Evolutionary conservation across 1,140 invertebrate species (phyloP).

Genomic region (Asbolus verrucosus): DNA sequence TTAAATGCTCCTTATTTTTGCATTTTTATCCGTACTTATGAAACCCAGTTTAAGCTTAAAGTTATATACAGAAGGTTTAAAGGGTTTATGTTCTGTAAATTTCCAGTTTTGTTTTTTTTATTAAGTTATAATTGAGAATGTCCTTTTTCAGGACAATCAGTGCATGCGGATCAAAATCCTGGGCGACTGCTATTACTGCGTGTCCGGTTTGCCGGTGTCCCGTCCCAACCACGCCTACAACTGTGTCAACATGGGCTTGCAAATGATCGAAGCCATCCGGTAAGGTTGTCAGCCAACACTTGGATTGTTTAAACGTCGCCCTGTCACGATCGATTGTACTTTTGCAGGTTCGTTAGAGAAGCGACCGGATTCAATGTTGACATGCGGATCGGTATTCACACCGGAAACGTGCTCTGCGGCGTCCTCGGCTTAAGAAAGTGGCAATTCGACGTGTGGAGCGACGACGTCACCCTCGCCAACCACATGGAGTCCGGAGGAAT

Average conservation of each 20-base stretch:
- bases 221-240: conserved; percentile 94
- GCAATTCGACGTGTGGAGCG: conserved; percentile 99
- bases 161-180: conserved; percentile 96
- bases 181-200: conserved; percentile 97
- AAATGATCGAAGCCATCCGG: conserved; percentile 97
- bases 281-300: conserved; percentile 64
- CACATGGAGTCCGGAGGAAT: conserved; percentile 97
- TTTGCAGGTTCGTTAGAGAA: conserved; percentile 83
- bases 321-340: neutral
- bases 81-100: too few species aligned
- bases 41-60: too few species aligned
- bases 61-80: too few species aligned
- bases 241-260: conserved; percentile 96
- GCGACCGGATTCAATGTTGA: conserved; percentile 91
- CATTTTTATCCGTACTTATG: too few species aligned
- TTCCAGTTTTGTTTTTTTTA: too few species aligned
- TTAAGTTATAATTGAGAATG: too few species aligned
- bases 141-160: conserved; percentile 84
- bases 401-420: conserved; percentile 93
- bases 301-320: neutral
- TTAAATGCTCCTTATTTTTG: too few species aligned
- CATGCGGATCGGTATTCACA: conserved; percentile 96
- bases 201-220: conserved; percentile 91
- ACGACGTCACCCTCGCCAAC: conserved; percentile 97
- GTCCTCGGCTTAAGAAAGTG: conserved; percentile 96